Base-by-base conservation (phyloP, 2,797 vertebrate species). In the Halcyon smyrnensis region DNA sequence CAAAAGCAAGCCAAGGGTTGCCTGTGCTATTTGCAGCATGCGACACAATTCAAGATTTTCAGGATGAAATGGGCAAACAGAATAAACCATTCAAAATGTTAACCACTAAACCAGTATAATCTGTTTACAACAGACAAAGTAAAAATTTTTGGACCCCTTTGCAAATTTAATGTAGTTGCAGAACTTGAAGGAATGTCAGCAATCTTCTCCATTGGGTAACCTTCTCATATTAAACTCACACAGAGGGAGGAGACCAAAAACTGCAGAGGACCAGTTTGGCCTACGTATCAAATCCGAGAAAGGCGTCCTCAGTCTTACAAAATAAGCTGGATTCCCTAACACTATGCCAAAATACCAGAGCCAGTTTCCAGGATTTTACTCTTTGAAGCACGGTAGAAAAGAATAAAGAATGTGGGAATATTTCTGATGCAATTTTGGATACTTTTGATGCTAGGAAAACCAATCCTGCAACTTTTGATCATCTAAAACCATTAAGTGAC, bases 121-220 rank as follows among this genome's bases (percentile, higher is more conserved):
- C 77, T 89, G 32, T 94, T 95, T 95, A 86, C 56, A 93, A 87
- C 25, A 97, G 89, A 88, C 96, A 93, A 27, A 90, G 83, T 64
- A 83, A 73, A 71, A 67, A 34, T 69, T 81, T 79, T 48, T 84
- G 6, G 51, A 90, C 86, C 13, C 36, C 27, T 77, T 6, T 54
- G 51, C 48, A 82, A 86, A 90, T 77, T 51, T 70, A 45, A 30
- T 63, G 39, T 45, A 60, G 64, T 19, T 84, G 70, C 30, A 87
- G 74, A 95, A 56, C 60, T 64, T 76, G 63, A 84, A 86, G 59
- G 59, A 91, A 93, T 37, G 48, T 54, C 69, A 84, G 41, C 30
- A 68, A 51, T 57, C 54, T 81, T 85, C 68, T 78, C 59, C 53
- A 34, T 69, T 78, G 91, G 62, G 65, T 81, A 95, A 86, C 50